Conservation (phyloP, 2,113 vertebrate species). For the Furnarius figulus region DNA sequence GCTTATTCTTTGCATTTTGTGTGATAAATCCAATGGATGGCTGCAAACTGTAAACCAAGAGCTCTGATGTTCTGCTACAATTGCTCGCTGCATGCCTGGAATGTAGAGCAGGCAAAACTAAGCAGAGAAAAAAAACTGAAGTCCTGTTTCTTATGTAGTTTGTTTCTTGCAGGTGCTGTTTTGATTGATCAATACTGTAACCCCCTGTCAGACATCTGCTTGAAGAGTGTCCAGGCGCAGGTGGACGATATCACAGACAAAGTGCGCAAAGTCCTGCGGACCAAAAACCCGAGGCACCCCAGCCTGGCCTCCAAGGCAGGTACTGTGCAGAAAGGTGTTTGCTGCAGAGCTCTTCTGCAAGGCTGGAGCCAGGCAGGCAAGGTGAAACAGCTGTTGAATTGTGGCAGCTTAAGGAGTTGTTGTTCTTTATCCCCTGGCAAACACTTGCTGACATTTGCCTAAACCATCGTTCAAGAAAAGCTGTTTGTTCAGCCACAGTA, state of each 20-base stretch:
- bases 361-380: not conserved
- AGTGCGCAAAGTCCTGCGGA: constrained; percentile 85
- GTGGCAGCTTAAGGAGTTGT: not conserved
- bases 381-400: not conserved
- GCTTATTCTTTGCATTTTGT: not conserved
- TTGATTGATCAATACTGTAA: constrained; percentile 97
- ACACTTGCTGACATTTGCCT: not conserved
- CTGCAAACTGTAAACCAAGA: not conserved
- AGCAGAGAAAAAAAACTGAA: not conserved
- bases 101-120: not conserved
- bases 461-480: not conserved
- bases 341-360: not conserved
- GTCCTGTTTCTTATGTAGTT: constrained; percentile 28
- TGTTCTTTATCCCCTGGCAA: not conserved
- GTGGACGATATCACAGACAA: constrained; percentile 87
- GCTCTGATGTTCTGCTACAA: not conserved
- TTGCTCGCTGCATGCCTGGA: not conserved
- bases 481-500: not conserved
- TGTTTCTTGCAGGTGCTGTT: constrained; percentile 83
- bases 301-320: constrained; percentile 82
- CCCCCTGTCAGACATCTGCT: constrained; percentile 87
- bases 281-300: constrained; percentile 88
- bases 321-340: constrained; percentile 39
- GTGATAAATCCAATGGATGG: not conserved
- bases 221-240: constrained; percentile 84